Evolutionary conservation across 1,140 invertebrate species (phyloP).

Genomic region (Drosophila virilis): DNA sequence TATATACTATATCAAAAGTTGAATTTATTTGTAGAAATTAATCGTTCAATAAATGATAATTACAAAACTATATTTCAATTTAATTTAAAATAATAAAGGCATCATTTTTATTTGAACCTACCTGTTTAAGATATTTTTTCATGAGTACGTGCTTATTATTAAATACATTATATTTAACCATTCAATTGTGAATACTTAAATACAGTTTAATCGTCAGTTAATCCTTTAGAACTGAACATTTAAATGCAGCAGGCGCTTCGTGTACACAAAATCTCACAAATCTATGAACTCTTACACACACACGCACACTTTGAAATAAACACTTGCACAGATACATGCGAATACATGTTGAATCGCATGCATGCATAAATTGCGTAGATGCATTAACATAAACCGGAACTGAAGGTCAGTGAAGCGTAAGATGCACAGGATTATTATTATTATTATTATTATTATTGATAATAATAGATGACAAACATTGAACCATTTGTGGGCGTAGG

Average conservation of each 20-base stretch:
- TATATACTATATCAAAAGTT: no score
- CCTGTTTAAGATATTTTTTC: no score
- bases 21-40: no score
- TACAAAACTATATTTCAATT: no score
- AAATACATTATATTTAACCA: no score
- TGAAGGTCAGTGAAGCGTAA: constrained; percentile 64
- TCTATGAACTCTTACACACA: background rate
- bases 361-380: constrained; percentile 57
- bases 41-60: no score
- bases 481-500: constrained; percentile 20
- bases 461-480: constrained; percentile 34
- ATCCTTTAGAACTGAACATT: background rate
- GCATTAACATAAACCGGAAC: constrained; percentile 76
- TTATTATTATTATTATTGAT: constrained; percentile 57
- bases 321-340: background rate
- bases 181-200: background rate
- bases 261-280: constrained; percentile 8
- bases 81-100: no score
- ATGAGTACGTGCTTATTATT: no score
- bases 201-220: background rate
- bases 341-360: constrained; percentile 23
- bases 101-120: no score
- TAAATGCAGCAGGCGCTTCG: background rate
- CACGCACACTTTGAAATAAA: background rate
- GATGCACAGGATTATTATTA: constrained; percentile 59